These are phyloP conservation scores for Eulemur coronatus DNA, from an alignment of 2,797 vertebrate species.

Conservation along the genomic window DNA sequence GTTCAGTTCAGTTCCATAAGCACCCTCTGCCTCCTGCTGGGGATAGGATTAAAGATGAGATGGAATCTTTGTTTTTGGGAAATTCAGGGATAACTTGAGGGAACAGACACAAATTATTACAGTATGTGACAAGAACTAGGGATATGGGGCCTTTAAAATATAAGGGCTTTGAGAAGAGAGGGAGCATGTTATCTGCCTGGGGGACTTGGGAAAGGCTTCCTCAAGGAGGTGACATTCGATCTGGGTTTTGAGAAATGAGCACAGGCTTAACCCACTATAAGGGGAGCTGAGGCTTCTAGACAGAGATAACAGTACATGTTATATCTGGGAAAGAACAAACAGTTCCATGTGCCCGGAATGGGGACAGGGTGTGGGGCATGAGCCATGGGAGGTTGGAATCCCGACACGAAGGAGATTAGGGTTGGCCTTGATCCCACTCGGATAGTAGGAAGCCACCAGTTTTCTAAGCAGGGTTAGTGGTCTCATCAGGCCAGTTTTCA, in stretches of 20 bases:
- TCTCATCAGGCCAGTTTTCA: neutral
- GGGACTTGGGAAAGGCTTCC: neutral
- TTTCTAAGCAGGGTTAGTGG: neutral
- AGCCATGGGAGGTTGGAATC: neutral
- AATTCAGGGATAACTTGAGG: neutral
- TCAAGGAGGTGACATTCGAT: neutral
- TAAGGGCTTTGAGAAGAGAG: neutral
- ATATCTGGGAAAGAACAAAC: neutral
- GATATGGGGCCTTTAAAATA: too few species aligned
- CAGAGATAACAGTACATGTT: neutral
- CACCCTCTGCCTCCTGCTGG: neutral
- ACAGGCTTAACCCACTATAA: neutral
- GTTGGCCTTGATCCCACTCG: neutral
- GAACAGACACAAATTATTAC: neutral
- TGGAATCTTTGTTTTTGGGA: neutral
- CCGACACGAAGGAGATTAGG: neutral
- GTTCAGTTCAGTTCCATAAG: rapidly evolving
- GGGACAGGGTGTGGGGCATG: neutral
- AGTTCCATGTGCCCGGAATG: neutral
- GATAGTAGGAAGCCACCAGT: neutral
- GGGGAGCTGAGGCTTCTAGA: neutral
- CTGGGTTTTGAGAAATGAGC: neutral
- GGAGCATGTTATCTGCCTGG: neutral
- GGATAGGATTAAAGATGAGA: neutral
- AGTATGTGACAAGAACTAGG: neutral